Evolutionary conservation across 2,888 invertebrate species (phyloP).

Genomic region (Chrysopilus asiliformis): DNA sequence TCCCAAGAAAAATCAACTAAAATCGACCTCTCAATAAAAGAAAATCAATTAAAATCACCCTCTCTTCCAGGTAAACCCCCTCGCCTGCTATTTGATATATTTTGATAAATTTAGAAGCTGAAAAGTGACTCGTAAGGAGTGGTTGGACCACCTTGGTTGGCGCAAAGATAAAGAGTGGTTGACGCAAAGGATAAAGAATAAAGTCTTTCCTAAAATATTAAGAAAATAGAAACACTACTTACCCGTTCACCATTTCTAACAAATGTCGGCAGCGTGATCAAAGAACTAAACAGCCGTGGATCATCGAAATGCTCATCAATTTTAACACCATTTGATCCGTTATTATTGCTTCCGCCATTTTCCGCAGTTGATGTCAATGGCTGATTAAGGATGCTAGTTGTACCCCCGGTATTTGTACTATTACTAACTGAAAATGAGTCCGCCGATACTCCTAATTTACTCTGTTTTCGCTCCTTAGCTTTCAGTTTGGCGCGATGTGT

Average conservation of each 20-base stretch:
- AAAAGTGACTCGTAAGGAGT: no score
- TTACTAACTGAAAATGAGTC: slow-evolving; percentile 58
- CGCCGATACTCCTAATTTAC: slow-evolving; percentile 50
- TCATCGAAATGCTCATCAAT: slow-evolving; percentile 20
- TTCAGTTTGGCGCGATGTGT: slow-evolving; percentile 46
- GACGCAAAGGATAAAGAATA: no score
- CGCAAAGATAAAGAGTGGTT: no score
- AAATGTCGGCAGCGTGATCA: slow-evolving; percentile 74
- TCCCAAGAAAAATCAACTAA: no score
- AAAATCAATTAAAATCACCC: no score
- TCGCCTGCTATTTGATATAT: no score
- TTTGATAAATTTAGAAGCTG: no score
- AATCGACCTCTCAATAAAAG: no score
- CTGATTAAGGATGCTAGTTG: slow-evolving; percentile 36
- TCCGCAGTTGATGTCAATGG: slow-evolving; percentile 21
- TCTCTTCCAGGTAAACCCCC: no score
- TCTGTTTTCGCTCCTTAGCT: slow-evolving; percentile 45
- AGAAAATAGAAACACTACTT: no score
- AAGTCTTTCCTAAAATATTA: no score
- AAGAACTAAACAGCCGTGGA: slow-evolving; percentile 50
- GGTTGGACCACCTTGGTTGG: no score
- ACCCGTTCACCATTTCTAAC: slow-evolving; percentile 61
- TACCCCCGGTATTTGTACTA: slow-evolving; percentile 50
- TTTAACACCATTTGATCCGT: slow-evolving; percentile 9
- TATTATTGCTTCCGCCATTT: slow-evolving; percentile 17